Percentiles rank a stretch among this genome's conserved stretches.
Evolutionary conservation across 2,888 invertebrate species (phyloP).

Genomic region (Tenthredo scrophulariae): DNA sequence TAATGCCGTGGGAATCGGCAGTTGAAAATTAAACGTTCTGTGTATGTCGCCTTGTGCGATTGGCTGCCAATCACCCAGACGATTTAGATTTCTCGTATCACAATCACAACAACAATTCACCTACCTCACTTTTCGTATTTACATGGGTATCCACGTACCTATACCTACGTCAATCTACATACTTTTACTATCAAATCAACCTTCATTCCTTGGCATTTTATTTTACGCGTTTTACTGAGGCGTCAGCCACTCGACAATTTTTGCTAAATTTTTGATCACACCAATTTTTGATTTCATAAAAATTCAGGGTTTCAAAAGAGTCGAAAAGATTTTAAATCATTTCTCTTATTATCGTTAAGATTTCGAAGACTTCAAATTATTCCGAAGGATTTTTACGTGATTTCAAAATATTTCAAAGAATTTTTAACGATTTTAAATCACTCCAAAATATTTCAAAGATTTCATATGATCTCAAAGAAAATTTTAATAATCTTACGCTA

Average conservation of each 20-base stretch:
- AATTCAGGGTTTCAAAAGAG: background rate
- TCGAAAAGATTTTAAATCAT: background rate
- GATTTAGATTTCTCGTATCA: slow-evolving; percentile 45
- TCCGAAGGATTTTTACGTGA: too few species aligned
- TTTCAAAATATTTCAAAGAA: too few species aligned
- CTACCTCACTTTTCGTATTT: background rate
- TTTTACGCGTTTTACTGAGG: background rate
- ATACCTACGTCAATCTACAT: background rate
- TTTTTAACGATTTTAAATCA: too few species aligned
- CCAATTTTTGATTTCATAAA: background rate
- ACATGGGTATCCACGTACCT: background rate
- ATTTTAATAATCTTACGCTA: too few species aligned
- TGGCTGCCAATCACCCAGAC: slow-evolving; percentile 29
- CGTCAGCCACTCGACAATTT: background rate
- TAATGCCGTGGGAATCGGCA: slow-evolving; percentile 60
- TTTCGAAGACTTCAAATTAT: background rate
- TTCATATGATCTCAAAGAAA: too few species aligned
- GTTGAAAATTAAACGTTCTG: slow-evolving; percentile 56
- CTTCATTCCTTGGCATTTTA: background rate
- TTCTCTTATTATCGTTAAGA: background rate
- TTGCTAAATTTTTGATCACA: background rate
- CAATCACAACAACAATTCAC: slow-evolving; percentile 28
- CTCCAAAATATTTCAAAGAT: too few species aligned
- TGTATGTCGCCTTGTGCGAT: slow-evolving; percentile 35
- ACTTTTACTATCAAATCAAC: background rate